Evolutionary conservation across 2,888 invertebrate species (phyloP).

Genomic region (Dryocosmus kuriphilus): DNA sequence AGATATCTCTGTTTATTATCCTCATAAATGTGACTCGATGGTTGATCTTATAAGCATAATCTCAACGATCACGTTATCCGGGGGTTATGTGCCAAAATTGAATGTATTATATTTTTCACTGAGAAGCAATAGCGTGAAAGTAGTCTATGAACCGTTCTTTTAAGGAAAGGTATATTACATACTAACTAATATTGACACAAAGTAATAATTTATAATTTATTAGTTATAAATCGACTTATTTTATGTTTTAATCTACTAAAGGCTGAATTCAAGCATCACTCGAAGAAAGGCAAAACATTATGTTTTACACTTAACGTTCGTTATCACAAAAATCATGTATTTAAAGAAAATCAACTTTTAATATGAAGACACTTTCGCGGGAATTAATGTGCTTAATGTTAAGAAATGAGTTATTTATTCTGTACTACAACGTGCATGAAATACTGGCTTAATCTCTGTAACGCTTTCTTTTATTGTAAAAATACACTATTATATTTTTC

Average conservation of each 20-base stretch:
- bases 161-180: neutral
- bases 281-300: neutral
- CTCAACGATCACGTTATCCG: neutral
- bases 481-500: slow-evolving; percentile 37
- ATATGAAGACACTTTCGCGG: neutral
- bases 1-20: slow-evolving; percentile 12
- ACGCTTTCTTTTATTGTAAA: slow-evolving; percentile 27
- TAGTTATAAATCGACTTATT: slow-evolving; percentile 18
- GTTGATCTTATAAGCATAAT: neutral
- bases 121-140: neutral
- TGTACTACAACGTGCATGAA: neutral
- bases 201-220: slow-evolving; percentile 1
- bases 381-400: neutral
- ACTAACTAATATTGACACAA: neutral
- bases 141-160: slow-evolving; percentile 16
- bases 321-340: neutral
- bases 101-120: slow-evolving; percentile 26
- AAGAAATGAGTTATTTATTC: slow-evolving; percentile 19
- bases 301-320: neutral
- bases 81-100: slow-evolving; percentile 26
- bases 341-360: neutral
- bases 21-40: neutral
- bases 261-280: slow-evolving; percentile 9
- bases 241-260: neutral
- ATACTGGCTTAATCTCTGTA: slow-evolving; percentile 20